Percentiles rank a stretch among this genome's conserved stretches.
phyloP scores from a whole-genome alignment of 2,797 vertebrate species.

The Acipenser oxyrinchus region DNA sequence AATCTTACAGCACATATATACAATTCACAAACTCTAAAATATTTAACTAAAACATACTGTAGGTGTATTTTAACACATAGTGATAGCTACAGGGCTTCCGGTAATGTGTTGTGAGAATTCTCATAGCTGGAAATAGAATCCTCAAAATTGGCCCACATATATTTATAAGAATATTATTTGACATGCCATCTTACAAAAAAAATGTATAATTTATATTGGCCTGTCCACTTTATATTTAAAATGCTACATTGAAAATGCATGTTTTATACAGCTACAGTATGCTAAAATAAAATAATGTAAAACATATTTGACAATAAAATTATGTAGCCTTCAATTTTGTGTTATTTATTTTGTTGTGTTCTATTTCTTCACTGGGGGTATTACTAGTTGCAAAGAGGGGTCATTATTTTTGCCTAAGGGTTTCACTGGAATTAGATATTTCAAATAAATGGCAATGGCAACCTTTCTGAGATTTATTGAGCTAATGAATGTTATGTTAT shows the following conservation, averaged over 20 bases:
- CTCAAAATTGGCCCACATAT: slow-evolving; percentile 61
- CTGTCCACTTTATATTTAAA: slow-evolving; percentile 78
- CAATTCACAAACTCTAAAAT: slow-evolving; percentile 49
- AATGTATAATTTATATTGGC: slow-evolving; percentile 78
- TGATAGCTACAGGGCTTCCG: slow-evolving; percentile 50
- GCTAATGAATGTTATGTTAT: no score
- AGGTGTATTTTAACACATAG: slow-evolving; percentile 56
- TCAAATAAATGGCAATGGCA: no score
- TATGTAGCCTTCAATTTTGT: slow-evolving; percentile 57
- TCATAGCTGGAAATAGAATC: slow-evolving; percentile 58
- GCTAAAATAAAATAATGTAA: slow-evolving; percentile 42
- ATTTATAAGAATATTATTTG: slow-evolving; percentile 69
- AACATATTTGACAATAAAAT: slow-evolving; percentile 76
- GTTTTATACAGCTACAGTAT: slow-evolving; percentile 75
- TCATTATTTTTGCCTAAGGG: slow-evolving; percentile 22
- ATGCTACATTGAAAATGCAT: slow-evolving; percentile 76
- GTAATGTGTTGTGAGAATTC: slow-evolving; percentile 57
- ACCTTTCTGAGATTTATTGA: no score
- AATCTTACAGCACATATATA: slow-evolving; percentile 57
- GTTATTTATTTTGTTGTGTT: no score
- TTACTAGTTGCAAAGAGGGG: no score
- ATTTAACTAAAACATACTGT: slow-evolving; percentile 68
- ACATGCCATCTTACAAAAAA: slow-evolving; percentile 66
- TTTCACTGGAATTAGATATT: no score
- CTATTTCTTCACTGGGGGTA: no score